Conservation (phyloP, 2,113 vertebrate genomes). For the Paratilapia polleni region DNA sequence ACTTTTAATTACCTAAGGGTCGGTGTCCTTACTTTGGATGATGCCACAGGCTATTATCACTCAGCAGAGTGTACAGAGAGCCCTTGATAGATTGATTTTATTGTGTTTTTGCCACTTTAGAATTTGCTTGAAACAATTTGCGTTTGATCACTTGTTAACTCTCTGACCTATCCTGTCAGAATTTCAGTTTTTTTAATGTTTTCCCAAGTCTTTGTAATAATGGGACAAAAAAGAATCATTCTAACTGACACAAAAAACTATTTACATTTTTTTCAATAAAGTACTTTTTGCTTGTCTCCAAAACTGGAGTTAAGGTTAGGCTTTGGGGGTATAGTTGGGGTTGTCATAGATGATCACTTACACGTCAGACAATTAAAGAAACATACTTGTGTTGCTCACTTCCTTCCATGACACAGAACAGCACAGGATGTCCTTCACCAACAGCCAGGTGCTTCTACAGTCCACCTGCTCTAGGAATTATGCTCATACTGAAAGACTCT, state of each 20-base stretch:
- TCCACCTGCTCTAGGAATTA: background rate
- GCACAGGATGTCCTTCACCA: background rate
- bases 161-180: background rate
- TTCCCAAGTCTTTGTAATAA: background rate
- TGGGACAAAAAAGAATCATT: background rate
- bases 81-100: background rate
- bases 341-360: no score
- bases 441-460: background rate
- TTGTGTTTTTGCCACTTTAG: background rate
- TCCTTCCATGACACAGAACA: background rate
- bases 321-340: background rate
- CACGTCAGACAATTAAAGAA: no score
- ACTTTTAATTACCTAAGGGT: slow-evolving; percentile 25
- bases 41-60: background rate
- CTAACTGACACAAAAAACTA: background rate
- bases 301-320: background rate
- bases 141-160: background rate
- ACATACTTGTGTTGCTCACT: no score
- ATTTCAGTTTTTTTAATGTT: background rate
- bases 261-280: background rate
- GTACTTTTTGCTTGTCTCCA: background rate
- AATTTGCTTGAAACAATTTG: background rate
- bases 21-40: background rate
- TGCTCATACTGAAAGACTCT: background rate
- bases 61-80: background rate